Base-by-base conservation (phyloP, 2,797 vertebrate genomes). In the Acanthurus tractus region DNA sequence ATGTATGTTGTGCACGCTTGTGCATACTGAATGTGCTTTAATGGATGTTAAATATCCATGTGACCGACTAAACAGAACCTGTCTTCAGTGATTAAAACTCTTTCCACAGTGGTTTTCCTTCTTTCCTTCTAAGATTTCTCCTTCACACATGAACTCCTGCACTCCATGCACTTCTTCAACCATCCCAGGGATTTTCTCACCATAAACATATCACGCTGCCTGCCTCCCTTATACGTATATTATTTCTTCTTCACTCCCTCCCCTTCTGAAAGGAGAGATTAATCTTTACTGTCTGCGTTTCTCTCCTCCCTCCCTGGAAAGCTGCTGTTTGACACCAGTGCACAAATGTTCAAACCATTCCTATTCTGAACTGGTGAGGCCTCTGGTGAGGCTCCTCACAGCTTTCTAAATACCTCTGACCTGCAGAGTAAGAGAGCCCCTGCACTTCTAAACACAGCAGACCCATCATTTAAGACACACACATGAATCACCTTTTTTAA, bases 21-120 rank as follows among this genome's bases (percentile, higher is more conserved):
- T 45, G 9, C 44, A 17, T 14, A 8, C 13, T 67, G 22, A 3
- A 4, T 78, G 78, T 61, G n/a, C 50, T 66, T 71, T 36, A 66
- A 63, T 81, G 78, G 46, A 63, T 70, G 63, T 70, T 54, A 44
- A 57, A 57, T 18, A 45, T 77, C 57, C 46, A 59, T 61, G 66
- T 75, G 58, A 67, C 34, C 6, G 8, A 52, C 15, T 56, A 23
- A 65, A 69, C 38, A 65, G 23, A 75, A 68, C 38, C 70, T 40
- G 29, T 69, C 66, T 71, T 57, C 52, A 38, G 52, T 65, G 63
- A 80, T 74, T 72, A 18, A 67, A 70, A 52, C 22, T 42, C 13
- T 70, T 63, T 57, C 50, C 58, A 34, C 53, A 49, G 23, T 0
- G 8, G 8, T 56, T 44, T 48, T 56, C 38, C 2, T 54, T 25